phyloP scores from a whole-genome alignment of 2,797 vertebrate species.

The Hippocampus kuda region DNA sequence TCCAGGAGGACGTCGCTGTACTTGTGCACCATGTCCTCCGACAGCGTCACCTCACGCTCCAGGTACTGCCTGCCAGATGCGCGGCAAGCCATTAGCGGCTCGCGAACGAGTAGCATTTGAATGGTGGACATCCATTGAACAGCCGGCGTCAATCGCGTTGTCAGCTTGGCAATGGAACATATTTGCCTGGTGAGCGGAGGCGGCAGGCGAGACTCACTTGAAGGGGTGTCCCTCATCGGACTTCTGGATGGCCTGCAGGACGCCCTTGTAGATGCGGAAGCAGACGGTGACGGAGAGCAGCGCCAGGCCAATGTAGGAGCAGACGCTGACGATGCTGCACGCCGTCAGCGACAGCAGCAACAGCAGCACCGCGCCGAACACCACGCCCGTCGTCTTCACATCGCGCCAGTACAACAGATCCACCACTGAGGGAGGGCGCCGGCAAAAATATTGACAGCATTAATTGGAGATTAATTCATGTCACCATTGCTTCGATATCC shows the following conservation, averaged over 20 bases:
- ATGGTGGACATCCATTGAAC: too few relatives aligned
- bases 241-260: constrained; percentile 96
- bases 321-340: constrained; percentile 94
- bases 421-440: constrained; percentile 67
- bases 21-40: constrained; percentile 81
- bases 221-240: constrained; percentile 94
- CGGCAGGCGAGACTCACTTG: constrained; percentile 70
- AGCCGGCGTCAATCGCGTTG: too few relatives aligned
- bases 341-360: constrained; percentile 87
- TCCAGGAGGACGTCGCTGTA: constrained; percentile 80
- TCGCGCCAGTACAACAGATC: constrained; percentile 98
- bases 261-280: constrained; percentile 96
- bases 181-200: too few relatives aligned
- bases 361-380: constrained; percentile 85
- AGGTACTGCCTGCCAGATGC: constrained; percentile 72
- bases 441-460: neutral
- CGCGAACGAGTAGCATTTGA: too few relatives aligned
- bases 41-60: constrained; percentile 79
- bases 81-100: neutral
- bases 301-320: constrained; percentile 84
- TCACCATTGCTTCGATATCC: too few relatives aligned
- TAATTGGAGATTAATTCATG: too few relatives aligned
- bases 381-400: constrained; percentile 86
- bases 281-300: constrained; percentile 90
- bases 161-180: too few relatives aligned